phyloP scores from a whole-genome alignment of 1,140 invertebrate species.

The Polypedilum pembai region DNA sequence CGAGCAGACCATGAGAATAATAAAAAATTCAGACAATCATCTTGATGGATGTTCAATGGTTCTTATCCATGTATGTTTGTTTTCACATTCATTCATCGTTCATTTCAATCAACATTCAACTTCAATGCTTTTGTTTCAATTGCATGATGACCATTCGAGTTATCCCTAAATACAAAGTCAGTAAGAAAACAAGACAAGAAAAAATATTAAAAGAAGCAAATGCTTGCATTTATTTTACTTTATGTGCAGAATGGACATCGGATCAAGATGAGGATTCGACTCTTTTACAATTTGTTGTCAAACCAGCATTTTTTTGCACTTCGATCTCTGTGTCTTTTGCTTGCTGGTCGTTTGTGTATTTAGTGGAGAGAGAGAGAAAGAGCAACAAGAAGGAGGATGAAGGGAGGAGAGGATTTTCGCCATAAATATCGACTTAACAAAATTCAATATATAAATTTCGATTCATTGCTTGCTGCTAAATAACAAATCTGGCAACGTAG shows the following conservation, averaged over 20 bases:
- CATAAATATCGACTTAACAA: slow-evolving; percentile 18
- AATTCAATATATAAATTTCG: slow-evolving; percentile 7
- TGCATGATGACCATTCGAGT: slow-evolving; percentile 1
- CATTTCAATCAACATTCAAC: neutral
- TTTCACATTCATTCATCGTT: neutral
- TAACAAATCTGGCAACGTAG: slow-evolving; percentile 4
- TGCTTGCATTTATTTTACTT: slow-evolving; percentile 13
- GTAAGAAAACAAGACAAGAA: neutral
- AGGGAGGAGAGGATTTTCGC: slow-evolving; percentile 15
- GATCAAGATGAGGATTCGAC: neutral
- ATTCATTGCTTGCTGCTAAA: slow-evolving; percentile 12
- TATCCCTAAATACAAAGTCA: neutral
- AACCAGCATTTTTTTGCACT: neutral
- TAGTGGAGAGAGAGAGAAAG: neutral
- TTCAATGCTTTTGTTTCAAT: neutral
- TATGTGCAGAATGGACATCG: slow-evolving; percentile 4
- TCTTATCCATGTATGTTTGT: neutral
- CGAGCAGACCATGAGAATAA: neutral
- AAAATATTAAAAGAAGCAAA: slow-evolving; percentile 3
- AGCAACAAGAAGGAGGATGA: slow-evolving; percentile 3
- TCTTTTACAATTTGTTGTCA: neutral
- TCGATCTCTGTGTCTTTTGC: neutral
- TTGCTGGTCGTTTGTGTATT: neutral
- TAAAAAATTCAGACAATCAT: slow-evolving; percentile 19
- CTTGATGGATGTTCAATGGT: slow-evolving; percentile 11